Evolutionary conservation across 2,888 invertebrate species (phyloP), one percentile per base, ranked within the genome.

Genomic region (Euplexia lucipara): DNA sequence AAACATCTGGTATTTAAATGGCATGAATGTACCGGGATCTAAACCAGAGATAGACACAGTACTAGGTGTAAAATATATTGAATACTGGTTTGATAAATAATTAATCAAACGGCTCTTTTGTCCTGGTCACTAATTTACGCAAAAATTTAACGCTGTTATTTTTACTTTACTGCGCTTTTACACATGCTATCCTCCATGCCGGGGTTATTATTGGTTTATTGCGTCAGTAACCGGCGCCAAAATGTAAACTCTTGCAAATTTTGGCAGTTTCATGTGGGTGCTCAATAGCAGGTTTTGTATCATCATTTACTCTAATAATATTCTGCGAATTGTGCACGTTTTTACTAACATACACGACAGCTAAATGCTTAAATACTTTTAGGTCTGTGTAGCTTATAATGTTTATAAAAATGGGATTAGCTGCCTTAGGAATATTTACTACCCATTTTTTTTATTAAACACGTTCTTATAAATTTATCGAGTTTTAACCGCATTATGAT

Each of bases 121-220:
- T 41, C 3, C 34, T 62, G 34, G 22, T 34, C 45, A 42, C 49
- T 0, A 12, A 22, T 65, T 47, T 32, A 35, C 37, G 51, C 16
- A 51, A 54, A 42, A 37, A 37, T 45, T 20, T 37, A 26, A 22
- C 20, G 35, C 20, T 37, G 42, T 56, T 76, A 79, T 75, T 70
- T 78, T 60, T 60, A 62, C 47, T 66, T 42, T 66, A 63, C 22
- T 63, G 44, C 57, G 45, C 37, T 51, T 75, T 75, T 61, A 65
- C 49, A 61, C 42, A 51, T 54, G 48, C 35, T 45, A 22, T 61
- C 44, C 51, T 63, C 26, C 35, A 22, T 61, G 34, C 41, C 30
- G 47, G 39, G 58, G 47, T 62, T 77, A 68, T 78, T 62, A 63
- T 73, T 76, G 51, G 64, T 76, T 77, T 57, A 66, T 54, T 52